Conservation (phyloP, 2,113 vertebrate genomes). For the Vireo altiloquus region DNA sequence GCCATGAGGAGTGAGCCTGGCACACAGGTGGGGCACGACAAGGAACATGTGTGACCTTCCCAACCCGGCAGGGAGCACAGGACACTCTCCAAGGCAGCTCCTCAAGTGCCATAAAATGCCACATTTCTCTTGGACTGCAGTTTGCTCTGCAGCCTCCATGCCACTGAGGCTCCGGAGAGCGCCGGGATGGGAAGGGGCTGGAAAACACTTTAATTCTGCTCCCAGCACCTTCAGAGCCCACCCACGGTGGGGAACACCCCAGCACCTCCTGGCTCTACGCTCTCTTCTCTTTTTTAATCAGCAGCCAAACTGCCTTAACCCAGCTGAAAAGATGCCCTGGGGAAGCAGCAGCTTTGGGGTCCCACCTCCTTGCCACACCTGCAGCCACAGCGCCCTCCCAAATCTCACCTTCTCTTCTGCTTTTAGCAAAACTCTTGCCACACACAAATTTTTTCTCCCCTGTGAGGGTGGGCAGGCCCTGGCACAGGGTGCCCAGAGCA, state of each 20-base stretch:
- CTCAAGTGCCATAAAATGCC: background rate
- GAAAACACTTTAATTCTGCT: fast-evolving
- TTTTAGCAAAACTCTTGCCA: background rate
- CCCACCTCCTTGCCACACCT: background rate
- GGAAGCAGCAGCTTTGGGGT: background rate
- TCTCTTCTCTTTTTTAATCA: background rate
- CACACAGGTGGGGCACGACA: fast-evolving
- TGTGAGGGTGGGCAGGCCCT: fast-evolving
- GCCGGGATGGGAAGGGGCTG: background rate
- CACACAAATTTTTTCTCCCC: background rate
- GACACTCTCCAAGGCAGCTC: background rate
- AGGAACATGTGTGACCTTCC: background rate
- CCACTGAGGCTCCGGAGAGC: fast-evolving
- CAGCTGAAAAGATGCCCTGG: background rate
- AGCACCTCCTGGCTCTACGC: fast-evolving
- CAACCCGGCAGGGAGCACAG: background rate
- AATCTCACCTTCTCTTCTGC: background rate
- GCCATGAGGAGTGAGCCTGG: background rate
- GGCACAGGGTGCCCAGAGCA: background rate
- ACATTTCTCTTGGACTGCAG: background rate
- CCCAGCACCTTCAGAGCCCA: background rate
- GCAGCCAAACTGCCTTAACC: background rate
- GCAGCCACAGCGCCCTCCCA: background rate
- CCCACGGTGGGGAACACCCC: fast-evolving
- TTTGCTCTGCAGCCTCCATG: background rate